phyloP scores from a whole-genome alignment of 2,113 vertebrate species.

The Alethe castanea region DNA sequence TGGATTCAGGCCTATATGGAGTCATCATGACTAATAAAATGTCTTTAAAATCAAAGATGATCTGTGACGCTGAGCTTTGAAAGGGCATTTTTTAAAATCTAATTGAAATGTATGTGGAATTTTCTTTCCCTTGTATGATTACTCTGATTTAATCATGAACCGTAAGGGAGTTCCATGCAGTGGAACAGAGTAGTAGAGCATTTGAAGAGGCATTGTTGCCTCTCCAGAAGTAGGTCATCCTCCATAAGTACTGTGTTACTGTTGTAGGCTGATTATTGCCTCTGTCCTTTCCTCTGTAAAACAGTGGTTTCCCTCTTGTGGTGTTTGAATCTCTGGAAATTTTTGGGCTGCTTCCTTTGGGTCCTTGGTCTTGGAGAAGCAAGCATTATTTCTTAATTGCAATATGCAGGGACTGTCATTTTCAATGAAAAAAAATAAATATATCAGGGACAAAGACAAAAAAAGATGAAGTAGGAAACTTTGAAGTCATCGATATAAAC shows the following conservation, averaged over 20 bases:
- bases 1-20: background rate
- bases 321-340: background rate
- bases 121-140: background rate
- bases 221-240: background rate
- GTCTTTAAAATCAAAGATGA: background rate
- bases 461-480: background rate
- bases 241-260: rapidly evolving
- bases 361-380: background rate
- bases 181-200: background rate
- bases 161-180: background rate
- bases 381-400: background rate
- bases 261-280: background rate
- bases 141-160: background rate
- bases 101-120: background rate
- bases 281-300: background rate
- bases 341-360: background rate
- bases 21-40: background rate
- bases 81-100: background rate
- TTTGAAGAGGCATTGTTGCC: background rate
- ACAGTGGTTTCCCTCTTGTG: background rate
- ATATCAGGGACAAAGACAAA: background rate
- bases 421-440: background rate
- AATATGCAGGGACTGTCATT: background rate
- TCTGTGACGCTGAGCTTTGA: background rate
- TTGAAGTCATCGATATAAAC: background rate